Evolutionary conservation across 1,140 invertebrate genomes (phyloP), one percentile per base, ranked within the genome.

Genomic region (Pararge aegeria): DNA sequence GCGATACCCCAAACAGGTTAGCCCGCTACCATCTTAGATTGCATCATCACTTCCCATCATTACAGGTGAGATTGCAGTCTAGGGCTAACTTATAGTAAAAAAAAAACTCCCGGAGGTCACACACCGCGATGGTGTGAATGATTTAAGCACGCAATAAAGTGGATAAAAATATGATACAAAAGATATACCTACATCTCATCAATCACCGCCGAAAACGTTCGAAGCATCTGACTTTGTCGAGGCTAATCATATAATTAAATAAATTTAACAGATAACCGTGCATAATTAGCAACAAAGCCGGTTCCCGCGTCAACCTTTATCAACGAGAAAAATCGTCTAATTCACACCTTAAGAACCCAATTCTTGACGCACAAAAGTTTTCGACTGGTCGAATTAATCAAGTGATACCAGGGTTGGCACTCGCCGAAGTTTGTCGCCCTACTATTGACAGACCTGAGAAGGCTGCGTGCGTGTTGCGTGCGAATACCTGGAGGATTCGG

Each of bases 291-390:
- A 78, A 83, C 76, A 76, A 80, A 63, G 66, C 58, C 18, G 63
- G 75, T 78, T 76, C 71, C 65, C 70, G 75, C 63, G 75, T 83
- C 80, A 78, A 82, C 80, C 84, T 83, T 80, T 85, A 85, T 87
- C 83, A 79, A 68, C 61, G 64, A 79, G 75, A 82, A 83, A 84
- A 82, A 87, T 83, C 80, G 64, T 77, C 79, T 85, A 82, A 87
- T 84, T 84, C 77, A 84, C 80, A 87, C 80, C 64, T 83, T 66
- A 71, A 75, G 70, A 67, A 73, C 66, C 59, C 73, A 69, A 64
- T 75, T 71, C 64, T 70, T 72, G 75, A 79, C 75, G 51, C 61
- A 72, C 68, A 72, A 77, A 78, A 72, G 61, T 73, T 75, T 61
- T 73, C 59, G 64, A 66, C 59, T 42, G 66, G 65, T 75, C 75